Conservation (phyloP, 2,888 invertebrate species). For the Drosophila differens region DNA sequence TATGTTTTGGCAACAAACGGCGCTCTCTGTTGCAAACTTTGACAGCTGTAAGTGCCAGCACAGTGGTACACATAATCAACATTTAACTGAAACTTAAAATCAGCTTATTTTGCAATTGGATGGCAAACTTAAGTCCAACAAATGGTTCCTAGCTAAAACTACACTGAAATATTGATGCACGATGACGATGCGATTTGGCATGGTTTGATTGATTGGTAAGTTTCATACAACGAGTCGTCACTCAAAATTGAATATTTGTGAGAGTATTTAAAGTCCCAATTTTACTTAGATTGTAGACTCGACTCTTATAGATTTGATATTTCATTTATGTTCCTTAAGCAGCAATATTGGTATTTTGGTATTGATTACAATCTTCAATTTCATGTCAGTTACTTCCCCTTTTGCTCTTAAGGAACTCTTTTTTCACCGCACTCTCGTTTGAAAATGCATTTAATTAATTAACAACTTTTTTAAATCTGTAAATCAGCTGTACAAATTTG, state of each 20-base stretch:
- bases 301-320: background rate
- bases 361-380: background rate
- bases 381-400: background rate
- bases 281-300: background rate
- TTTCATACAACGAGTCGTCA: background rate
- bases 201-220: conserved; percentile 64
- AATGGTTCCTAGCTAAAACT: conserved; percentile 74
- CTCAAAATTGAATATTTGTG: background rate
- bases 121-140: conserved; percentile 43
- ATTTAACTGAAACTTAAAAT: conserved; percentile 34
- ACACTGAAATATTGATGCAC: conserved; percentile 51
- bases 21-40: conserved; percentile 70
- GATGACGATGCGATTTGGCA: conserved; percentile 32
- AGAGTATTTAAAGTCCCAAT: background rate
- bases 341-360: background rate
- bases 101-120: conserved; percentile 14
- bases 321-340: no score
- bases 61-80: conserved; percentile 61
- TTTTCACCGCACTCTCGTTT: background rate
- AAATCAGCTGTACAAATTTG: background rate
- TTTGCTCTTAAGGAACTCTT: background rate
- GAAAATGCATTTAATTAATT: background rate
- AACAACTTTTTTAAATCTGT: background rate
- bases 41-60: conserved; percentile 75
- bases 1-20: conserved; percentile 76